phyloP scores from a whole-genome alignment of 2,113 vertebrate genomes.

The Corythoichthys intestinalis region DNA sequence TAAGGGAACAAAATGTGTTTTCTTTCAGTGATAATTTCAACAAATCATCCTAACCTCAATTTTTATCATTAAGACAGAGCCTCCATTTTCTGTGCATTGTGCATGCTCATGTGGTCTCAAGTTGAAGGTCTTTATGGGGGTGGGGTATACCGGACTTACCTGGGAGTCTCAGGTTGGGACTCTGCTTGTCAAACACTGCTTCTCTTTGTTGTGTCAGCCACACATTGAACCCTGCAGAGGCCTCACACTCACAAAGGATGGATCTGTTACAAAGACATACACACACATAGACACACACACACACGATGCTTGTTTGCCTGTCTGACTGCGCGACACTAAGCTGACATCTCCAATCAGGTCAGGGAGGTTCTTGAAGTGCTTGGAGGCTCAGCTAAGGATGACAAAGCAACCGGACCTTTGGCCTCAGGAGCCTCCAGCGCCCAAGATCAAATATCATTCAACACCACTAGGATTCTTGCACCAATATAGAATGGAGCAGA shows the following conservation, averaged over 20 bases:
- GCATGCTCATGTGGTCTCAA: not conserved
- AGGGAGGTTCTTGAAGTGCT: constrained; percentile 29
- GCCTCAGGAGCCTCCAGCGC: not conserved
- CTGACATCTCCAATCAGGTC: constrained; percentile 55
- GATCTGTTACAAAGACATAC: constrained; percentile 59
- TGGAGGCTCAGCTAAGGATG: constrained; percentile 18
- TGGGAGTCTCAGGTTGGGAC: constrained; percentile 37
- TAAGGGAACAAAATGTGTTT: too few relatives aligned
- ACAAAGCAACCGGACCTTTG: constrained; percentile 22
- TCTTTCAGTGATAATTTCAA: too few relatives aligned
- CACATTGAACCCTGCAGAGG: constrained; percentile 60
- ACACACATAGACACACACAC: constrained; percentile 12
- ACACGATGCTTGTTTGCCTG: constrained; percentile 51
- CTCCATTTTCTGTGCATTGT: not conserved
- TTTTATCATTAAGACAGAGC: not conserved
- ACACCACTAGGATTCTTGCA: not conserved
- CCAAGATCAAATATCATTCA: not conserved
- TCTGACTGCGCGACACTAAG: constrained; percentile 61
- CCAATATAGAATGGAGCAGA: not conserved
- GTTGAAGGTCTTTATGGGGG: constrained; percentile 26
- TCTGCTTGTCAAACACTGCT: constrained; percentile 62
- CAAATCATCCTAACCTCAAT: not conserved
- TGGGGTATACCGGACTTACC: constrained; percentile 33
- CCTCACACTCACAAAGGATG: constrained; percentile 63
- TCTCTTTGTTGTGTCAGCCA: constrained; percentile 65